Evolutionary conservation across 1,140 invertebrate genomes (phyloP).

Genomic region (Cherax destructor): DNA sequence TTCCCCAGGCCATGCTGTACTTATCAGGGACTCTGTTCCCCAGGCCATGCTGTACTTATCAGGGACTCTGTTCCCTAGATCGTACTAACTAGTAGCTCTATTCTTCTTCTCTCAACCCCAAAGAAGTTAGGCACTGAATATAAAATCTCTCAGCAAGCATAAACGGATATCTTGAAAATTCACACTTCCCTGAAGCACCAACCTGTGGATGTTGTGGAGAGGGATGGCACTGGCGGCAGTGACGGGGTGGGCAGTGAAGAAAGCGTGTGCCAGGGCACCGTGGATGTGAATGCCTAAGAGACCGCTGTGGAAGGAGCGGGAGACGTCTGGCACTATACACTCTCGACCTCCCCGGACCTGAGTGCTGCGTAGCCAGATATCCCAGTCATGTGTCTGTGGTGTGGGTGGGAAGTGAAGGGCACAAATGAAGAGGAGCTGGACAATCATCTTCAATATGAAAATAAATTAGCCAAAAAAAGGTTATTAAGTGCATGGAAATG

Average conservation of each 20-base stretch:
- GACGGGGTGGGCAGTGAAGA: slow-evolving; percentile 67
- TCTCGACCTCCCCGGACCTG: slow-evolving; percentile 43
- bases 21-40: too few species aligned
- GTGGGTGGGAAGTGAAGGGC: background rate
- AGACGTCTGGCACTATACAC: slow-evolving; percentile 68
- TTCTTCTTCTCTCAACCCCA: background rate
- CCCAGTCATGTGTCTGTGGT: slow-evolving; percentile 65
- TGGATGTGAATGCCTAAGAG: slow-evolving; percentile 59
- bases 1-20: too few species aligned
- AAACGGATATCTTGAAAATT: too few species aligned
- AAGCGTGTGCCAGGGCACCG: slow-evolving; percentile 41
- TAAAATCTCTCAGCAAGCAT: background rate
- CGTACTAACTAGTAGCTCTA: background rate
- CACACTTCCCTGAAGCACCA: background rate
- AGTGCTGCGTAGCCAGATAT: slow-evolving; percentile 66
- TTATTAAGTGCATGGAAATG: too few species aligned
- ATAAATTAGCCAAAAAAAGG: too few species aligned
- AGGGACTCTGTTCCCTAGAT: background rate
- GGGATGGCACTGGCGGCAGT: slow-evolving; percentile 25
- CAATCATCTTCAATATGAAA: too few species aligned
- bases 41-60: too few species aligned
- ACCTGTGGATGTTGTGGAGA: slow-evolving; percentile 62
- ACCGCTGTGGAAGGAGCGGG: slow-evolving; percentile 66
- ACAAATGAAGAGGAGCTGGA: background rate
- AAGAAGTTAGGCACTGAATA: background rate